These are phyloP conservation scores for Redunca redunca DNA, from an alignment of 2,113 vertebrate species.

Conservation along the genomic window DNA sequence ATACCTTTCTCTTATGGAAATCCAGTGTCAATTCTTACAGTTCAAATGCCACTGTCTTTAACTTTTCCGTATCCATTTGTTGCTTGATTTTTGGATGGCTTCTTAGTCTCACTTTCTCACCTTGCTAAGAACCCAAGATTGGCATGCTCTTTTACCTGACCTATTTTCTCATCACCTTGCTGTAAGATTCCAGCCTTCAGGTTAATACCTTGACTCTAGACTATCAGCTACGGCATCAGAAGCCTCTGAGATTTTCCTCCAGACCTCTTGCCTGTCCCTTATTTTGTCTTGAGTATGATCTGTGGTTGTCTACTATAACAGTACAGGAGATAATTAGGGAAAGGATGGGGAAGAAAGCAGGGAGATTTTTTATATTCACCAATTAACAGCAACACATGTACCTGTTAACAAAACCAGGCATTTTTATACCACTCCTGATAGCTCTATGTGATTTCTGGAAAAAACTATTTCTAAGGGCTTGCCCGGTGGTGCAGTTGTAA, in stretches of 20 bases:
- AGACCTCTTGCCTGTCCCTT: not conserved
- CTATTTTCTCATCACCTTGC: not conserved
- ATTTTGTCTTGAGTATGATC: not conserved
- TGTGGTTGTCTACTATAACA: not conserved
- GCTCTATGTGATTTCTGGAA: not conserved
- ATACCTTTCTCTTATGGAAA: not conserved
- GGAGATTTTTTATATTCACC: not conserved
- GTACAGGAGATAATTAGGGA: not conserved
- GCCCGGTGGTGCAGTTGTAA: not conserved
- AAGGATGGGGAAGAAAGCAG: not conserved
- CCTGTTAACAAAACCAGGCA: not conserved
- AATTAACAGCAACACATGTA: not conserved
- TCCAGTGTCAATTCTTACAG: not conserved
- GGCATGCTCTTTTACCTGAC: not conserved
- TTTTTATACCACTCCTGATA: not conserved
- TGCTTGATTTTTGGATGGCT: not conserved
- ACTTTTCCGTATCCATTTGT: not conserved
- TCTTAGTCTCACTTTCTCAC: not conserved
- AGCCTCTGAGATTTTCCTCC: not conserved
- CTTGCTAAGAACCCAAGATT: not conserved
- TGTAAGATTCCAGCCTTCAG: not conserved
- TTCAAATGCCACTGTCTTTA: not conserved
- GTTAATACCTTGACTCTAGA: not conserved
- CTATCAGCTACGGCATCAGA: not conserved
- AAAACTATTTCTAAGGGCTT: not conserved